Base-by-base conservation (phyloP, 2,888 invertebrate species). In the Eubasilissa splendida region DNA sequence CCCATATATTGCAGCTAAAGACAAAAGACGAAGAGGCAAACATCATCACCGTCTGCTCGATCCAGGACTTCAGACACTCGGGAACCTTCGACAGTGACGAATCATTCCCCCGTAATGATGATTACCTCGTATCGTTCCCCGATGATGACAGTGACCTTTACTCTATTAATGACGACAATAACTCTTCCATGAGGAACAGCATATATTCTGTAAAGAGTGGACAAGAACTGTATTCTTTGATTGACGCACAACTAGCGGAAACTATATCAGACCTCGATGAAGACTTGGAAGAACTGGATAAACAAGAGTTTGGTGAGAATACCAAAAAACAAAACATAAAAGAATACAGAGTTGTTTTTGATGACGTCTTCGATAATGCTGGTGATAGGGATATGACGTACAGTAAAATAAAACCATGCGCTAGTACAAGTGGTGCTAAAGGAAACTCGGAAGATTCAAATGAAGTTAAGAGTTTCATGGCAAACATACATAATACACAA, bases 101-200 rank as follows among this genome's bases (percentile, higher is more conserved):
- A 33, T 86, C 85, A 81, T 86, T 85, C 82, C 80, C 85, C 22
- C 85, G 85, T 60, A 86, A 87, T 83, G 88, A 89, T 81, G 87
- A 87, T 83, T 89, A 89, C 85, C 84, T 87, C 33, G 88, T 89
- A 84, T 88, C 88, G 83, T 89, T 86, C 77, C 88, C 88, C 14
- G 88, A 89, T 66, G 86, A 86, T 56, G 86, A 86, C 82, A 87
- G 86, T 71, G 87, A 88, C 83, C 84, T 84, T 58, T 87, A 87
- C 84, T 86, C 86, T 50, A 84, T 83, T 10, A 33, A 58, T 3
- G 63, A 59, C 4, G 82, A 79, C 56, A 79, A 77, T 52, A 58
- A 14, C 33, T 74, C 79, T 1, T 82, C 80, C 10, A 50, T 82
- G 22, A 77, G 83, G 33, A 79, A 79, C 54, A 80, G 80, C 52